phyloP scores from a whole-genome alignment of 1,140 invertebrate species.

The Caenorhabditis briggsae region DNA sequence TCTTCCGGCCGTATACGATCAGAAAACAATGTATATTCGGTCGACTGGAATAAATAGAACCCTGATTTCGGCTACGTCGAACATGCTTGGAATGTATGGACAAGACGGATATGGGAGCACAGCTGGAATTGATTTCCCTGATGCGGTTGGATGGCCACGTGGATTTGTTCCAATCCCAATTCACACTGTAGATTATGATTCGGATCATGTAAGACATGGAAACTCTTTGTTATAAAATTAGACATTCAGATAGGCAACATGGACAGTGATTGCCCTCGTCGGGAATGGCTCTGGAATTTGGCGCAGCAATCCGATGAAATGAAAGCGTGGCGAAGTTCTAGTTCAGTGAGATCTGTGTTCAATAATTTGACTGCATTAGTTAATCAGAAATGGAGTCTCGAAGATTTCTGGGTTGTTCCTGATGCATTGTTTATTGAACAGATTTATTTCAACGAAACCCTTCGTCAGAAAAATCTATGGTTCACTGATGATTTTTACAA shows the following conservation, averaged over 20 bases:
- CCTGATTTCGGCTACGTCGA: slow-evolving; percentile 51
- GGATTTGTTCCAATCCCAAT: slow-evolving; percentile 62
- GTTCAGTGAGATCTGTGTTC: neutral
- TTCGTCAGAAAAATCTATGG: neutral
- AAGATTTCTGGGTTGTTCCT: slow-evolving; percentile 56
- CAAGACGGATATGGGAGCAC: slow-evolving; percentile 5
- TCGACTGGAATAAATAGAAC: slow-evolving; percentile 57
- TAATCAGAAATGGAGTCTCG: slow-evolving; percentile 37
- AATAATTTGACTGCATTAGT: neutral
- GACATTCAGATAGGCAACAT: slow-evolving; percentile 57
- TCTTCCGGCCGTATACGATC: slow-evolving; percentile 17
- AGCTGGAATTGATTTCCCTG: slow-evolving; percentile 44
- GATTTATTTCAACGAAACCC: neutral
- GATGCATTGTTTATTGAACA: slow-evolving; percentile 56
- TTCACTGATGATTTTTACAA: slow-evolving; percentile 34
- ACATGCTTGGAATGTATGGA: slow-evolving; percentile 61
- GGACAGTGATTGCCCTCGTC: slow-evolving; percentile 48
- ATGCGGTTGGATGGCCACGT: slow-evolving; percentile 41
- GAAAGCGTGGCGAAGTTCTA: slow-evolving; percentile 18
- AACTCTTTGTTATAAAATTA: neutral
- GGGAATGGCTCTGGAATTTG: slow-evolving; percentile 49
- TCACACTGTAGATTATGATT: slow-evolving; percentile 61
- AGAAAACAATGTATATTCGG: slow-evolving; percentile 54
- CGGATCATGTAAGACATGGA: slow-evolving; percentile 45
- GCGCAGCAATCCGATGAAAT: slow-evolving; percentile 48